phyloP scores from a whole-genome alignment of 2,888 invertebrate species.

The Abrostola triplasia region DNA sequence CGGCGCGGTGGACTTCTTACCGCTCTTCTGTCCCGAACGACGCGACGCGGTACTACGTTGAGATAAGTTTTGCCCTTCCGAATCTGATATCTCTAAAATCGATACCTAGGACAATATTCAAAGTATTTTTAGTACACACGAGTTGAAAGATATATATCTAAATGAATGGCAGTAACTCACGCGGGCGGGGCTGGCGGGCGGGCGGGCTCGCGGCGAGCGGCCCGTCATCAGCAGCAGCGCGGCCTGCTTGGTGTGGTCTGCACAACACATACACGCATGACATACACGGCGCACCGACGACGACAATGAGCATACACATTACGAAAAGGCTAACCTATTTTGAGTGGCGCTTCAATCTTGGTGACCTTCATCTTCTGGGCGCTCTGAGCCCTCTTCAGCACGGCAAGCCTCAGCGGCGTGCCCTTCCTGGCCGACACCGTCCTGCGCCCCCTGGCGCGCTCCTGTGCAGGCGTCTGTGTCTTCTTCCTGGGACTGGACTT shows the following conservation, averaged over 20 bases:
- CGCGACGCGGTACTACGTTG: conserved; percentile 35
- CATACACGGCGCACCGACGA: background rate
- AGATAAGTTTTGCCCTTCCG: conserved; percentile 46
- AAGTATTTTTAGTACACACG: background rate
- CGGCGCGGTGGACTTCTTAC: conserved; percentile 45
- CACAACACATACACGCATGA: background rate
- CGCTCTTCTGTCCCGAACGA: conserved; percentile 43
- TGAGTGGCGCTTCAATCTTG: conserved; percentile 73
- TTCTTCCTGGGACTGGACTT: conserved; percentile 60
- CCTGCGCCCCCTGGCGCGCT: conserved; percentile 15
- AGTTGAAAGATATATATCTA: background rate
- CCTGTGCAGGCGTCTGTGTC: conserved; percentile 10
- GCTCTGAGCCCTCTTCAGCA: conserved; percentile 63
- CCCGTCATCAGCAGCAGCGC: conserved; percentile 83
- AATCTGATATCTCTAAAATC: conserved; percentile 65
- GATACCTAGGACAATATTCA: conserved; percentile 57
- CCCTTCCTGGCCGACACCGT: conserved; percentile 37
- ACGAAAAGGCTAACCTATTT: conserved; percentile 63
- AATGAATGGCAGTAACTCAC: no score
- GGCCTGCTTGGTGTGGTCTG: conserved; percentile 84
- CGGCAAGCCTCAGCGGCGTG: conserved; percentile 68
- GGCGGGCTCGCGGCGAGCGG: conserved; percentile 71
- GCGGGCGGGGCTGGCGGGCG: conserved; percentile 53
- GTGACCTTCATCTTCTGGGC: conserved; percentile 56
- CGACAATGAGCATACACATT: background rate